A percentile compares a stretch with the other conserved stretches of the same genome.
phyloP scores from a whole-genome alignment of 2,888 invertebrate genomes.

The Athrips mouffetella region DNA sequence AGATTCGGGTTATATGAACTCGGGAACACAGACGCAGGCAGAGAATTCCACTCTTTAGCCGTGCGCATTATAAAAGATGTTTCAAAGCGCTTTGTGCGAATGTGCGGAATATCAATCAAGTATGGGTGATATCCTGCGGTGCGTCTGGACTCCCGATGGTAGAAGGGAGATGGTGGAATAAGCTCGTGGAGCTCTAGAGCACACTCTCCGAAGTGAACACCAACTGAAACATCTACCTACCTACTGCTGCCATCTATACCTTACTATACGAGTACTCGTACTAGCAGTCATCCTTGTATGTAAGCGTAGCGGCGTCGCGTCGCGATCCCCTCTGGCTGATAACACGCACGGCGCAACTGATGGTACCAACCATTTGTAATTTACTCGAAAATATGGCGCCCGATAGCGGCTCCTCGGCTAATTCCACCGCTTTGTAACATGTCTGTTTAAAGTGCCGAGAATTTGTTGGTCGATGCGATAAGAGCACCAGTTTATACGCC shows the following conservation, averaged over 20 bases:
- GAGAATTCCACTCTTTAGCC: no score
- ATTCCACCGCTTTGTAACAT: conserved; percentile 48
- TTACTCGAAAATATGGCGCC: conserved; percentile 73
- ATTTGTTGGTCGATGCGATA: conserved; percentile 33
- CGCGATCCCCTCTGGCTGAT: conserved; percentile 70
- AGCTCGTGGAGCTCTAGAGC: no score
- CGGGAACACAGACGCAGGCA: no score
- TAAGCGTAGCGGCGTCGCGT: conserved; percentile 39
- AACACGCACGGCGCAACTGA: conserved; percentile 70
- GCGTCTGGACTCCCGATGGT: no score
- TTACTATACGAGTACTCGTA: background rate
- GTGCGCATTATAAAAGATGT: no score
- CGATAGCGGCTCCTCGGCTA: conserved; percentile 65
- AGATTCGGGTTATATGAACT: no score
- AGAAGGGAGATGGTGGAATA: no score
- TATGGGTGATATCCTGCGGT: no score
- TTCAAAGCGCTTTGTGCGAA: no score
- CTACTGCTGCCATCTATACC: background rate
- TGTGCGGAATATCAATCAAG: no score
- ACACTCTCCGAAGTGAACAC: no score
- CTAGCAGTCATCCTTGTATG: conserved; percentile 35
- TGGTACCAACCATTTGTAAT: conserved; percentile 72
- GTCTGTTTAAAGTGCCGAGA: conserved; percentile 41
- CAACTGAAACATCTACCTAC: no score
- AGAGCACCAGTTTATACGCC: background rate